These are phyloP conservation scores for Epizoanthus rinbou DNA, from an alignment of 92 coral and sea anemone genomes.

Conservation along the genomic window DNA sequence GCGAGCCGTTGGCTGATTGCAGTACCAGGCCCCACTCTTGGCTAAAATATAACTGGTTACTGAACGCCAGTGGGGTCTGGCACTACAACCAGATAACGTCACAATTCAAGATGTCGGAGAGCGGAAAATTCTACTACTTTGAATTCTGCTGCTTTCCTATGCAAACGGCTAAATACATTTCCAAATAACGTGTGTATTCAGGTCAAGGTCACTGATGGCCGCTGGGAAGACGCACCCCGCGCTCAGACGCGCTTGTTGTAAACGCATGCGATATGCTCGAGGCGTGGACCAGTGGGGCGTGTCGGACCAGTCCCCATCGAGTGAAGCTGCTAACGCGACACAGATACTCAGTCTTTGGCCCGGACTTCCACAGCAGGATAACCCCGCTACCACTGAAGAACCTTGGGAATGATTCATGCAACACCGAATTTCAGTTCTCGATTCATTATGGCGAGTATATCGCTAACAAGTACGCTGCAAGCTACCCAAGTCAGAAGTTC, in stretches of 20 bases:
- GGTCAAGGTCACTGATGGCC: slow-evolving; percentile 30
- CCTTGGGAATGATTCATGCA: slow-evolving; percentile 28
- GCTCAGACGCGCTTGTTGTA: slow-evolving; percentile 21
- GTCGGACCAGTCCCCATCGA: slow-evolving; percentile 35
- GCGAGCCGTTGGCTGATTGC: too few species aligned
- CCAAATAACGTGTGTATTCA: not conserved
- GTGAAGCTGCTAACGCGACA: slow-evolving; percentile 24
- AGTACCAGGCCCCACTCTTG: too few species aligned
- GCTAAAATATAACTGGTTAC: too few species aligned
- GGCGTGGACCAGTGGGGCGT: slow-evolving; percentile 39
- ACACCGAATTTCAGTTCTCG: slow-evolving; percentile 16
- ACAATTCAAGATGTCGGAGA: too few species aligned
- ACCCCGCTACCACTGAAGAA: slow-evolving; percentile 24
- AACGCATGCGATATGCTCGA: slow-evolving; percentile 40
- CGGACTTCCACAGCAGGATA: slow-evolving; percentile 35
- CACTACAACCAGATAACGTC: too few species aligned
- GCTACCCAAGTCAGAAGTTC: slow-evolving; percentile 32
- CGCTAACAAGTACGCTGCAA: slow-evolving; percentile 34
- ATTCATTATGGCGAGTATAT: slow-evolving; percentile 40
- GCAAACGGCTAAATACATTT: not conserved
- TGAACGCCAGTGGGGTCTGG: too few species aligned
- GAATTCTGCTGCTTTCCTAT: not conserved
- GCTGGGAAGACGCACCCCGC: slow-evolving; percentile 35
- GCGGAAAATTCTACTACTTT: too few species aligned
- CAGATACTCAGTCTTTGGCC: slow-evolving; percentile 36